Conservation (phyloP, 2,797 vertebrate genomes). For the Notoglanidium macrostoma region DNA sequence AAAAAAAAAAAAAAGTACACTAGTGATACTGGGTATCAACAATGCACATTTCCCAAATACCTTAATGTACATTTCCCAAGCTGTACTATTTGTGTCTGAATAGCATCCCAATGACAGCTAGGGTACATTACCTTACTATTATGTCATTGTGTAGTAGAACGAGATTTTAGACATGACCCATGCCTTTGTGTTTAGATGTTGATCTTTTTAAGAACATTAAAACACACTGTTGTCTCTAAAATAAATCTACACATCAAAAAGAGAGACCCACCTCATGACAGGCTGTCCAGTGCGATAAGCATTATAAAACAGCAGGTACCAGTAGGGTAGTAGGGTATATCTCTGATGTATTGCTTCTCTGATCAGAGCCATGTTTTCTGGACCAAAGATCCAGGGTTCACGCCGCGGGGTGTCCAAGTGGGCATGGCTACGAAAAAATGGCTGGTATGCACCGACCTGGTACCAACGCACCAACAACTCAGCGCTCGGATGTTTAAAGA, state of each 20-base stretch:
- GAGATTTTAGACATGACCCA: neutral
- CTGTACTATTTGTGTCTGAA: neutral
- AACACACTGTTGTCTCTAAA: neutral
- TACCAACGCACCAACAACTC: slow-evolving; percentile 94
- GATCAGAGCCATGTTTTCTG: slow-evolving; percentile 80
- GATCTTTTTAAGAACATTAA: neutral
- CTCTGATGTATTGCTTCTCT: slow-evolving; percentile 80
- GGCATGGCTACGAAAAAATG: slow-evolving; percentile 90
- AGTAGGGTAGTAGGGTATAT: slow-evolving; percentile 88
- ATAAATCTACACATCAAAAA: neutral
- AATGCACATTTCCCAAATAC: neutral
- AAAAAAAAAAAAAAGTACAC: neutral
- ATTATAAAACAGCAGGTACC: slow-evolving; percentile 89
- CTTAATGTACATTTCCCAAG: neutral
- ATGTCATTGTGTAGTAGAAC: neutral
- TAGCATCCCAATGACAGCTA: neutral
- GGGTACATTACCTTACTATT: neutral
- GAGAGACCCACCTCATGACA: slow-evolving; percentile 81
- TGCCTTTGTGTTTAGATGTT: neutral
- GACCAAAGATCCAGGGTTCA: slow-evolving; percentile 89
- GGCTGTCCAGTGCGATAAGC: slow-evolving; percentile 79
- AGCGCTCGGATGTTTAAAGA: slow-evolving; percentile 85
- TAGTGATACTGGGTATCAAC: neutral
- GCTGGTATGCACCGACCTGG: slow-evolving; percentile 90
- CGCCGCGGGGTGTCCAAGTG: slow-evolving; percentile 90